Percentiles rank a stretch among this genome's conserved stretches.
Evolutionary conservation across 2,888 invertebrate species (phyloP).

Genomic region (Papilio elwesi): DNA sequence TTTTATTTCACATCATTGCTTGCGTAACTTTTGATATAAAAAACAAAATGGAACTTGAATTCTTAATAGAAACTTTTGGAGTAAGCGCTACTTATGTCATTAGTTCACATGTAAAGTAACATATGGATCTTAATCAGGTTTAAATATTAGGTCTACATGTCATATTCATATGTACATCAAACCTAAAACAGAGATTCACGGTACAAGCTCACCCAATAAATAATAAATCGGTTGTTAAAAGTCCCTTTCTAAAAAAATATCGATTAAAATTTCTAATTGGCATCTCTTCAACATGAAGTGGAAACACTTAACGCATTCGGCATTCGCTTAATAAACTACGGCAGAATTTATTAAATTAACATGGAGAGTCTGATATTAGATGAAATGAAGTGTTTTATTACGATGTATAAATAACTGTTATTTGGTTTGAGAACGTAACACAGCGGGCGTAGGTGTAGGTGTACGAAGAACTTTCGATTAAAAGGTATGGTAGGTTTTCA

Average conservation of each 20-base stretch:
- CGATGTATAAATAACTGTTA: conserved; percentile 13
- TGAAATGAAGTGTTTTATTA: conserved; percentile 25
- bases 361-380: conserved; percentile 37
- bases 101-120: too few relatives aligned
- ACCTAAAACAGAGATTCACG: too few relatives aligned
- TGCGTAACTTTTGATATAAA: too few relatives aligned
- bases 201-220: background rate
- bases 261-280: conserved; percentile 3
- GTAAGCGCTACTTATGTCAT: too few relatives aligned
- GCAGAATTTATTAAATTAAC: conserved; percentile 35
- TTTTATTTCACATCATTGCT: too few relatives aligned
- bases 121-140: too few relatives aligned
- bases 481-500: background rate
- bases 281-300: conserved; percentile 12
- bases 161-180: too few relatives aligned
- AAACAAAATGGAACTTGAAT: too few relatives aligned
- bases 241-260: background rate
- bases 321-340: conserved; percentile 36
- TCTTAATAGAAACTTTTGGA: too few relatives aligned
- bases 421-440: background rate
- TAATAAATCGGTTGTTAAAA: background rate
- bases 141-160: too few relatives aligned
- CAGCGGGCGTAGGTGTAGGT: background rate
- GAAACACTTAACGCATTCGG: conserved; percentile 37
- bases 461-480: conserved; percentile 1